Base-by-base conservation (phyloP, 2,797 vertebrate genomes). In the Heliangelus exortis region DNA sequence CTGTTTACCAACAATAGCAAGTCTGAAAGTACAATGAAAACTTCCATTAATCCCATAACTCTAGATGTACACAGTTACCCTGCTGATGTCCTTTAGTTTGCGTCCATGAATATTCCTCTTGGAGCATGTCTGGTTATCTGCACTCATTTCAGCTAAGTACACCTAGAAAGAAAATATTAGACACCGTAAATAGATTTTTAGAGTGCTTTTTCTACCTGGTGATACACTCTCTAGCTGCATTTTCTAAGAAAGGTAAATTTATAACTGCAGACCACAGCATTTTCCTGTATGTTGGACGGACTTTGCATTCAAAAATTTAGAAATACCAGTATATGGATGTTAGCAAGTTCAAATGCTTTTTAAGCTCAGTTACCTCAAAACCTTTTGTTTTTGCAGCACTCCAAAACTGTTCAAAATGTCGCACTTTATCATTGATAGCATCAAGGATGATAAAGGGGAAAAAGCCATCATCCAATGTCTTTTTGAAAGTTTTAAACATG, bases 381-480 rank as follows among this genome's bases (percentile, higher is more conserved):
- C 99, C 99, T 97, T 99, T 99, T 6, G 99, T 99, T 98, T 99
- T 99, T 57, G 99, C 99, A 86, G 99, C 99, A 72, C 99, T 99
- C 99, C 99, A 99, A 95, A 99, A 99, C 96, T 99, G 99, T 83
- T 99, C 99, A 96, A 99, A 99, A 94, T 99, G 99, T 95, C 99
- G 98, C 63, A 99, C 99, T 95, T 97, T 97, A 93, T 99, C 99
- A 92, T 99, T 99, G 92, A 99, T 98, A 34, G 99, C 99, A 95
- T 99, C 99, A 74, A 99, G 97, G 90, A 99, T 99, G 95, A 99
- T 99, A 97, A 99, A 99, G 31, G 99, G 99, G 89, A 99, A 99
- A 97, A 99, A 99, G 15, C 99, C 99, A 20, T 99, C 99, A 66
- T 99, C 99, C 87, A 99, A 98, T 5, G 99, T 99, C 97, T 99